Percentiles rank a stretch among this genome's conserved stretches.
phyloP scores from a whole-genome alignment of 2,888 invertebrate genomes.

The Poecilobothrus nobilitatus region DNA sequence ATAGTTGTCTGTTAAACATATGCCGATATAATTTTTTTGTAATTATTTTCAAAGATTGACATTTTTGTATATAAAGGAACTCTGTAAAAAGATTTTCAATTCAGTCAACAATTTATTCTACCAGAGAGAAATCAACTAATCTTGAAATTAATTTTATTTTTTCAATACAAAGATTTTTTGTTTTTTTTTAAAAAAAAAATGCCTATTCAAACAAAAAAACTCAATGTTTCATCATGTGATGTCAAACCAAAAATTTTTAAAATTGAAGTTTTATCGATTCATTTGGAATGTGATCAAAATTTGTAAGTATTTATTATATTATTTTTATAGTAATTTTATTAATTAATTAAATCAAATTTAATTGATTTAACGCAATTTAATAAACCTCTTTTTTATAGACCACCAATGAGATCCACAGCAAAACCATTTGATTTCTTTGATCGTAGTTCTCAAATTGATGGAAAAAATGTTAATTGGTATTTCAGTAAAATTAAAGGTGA shows the following conservation, averaged over 20 bases:
- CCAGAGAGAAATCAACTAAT: too few species aligned
- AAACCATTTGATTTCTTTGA: constrained; percentile 1
- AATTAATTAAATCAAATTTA: neutral
- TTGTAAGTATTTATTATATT: neutral
- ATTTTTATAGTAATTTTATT: neutral
- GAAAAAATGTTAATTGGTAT: neutral
- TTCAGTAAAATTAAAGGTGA: neutral
- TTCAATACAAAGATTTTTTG: neutral
- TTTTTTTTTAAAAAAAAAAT: neutral
- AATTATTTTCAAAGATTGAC: neutral
- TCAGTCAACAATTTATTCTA: neutral
- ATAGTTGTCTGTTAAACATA: neutral
- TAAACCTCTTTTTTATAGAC: neutral
- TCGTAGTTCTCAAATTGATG: neutral
- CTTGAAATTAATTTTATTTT: too few species aligned
- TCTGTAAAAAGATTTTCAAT: neutral
- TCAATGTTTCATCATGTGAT: neutral
- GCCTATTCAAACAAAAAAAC: neutral
- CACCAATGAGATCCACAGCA: neutral
- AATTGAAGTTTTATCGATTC: neutral
- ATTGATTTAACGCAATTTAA: neutral
- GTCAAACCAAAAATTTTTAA: neutral
- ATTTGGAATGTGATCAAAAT: neutral
- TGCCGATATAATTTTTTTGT: neutral
- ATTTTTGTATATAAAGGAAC: neutral